Conservation (phyloP, 2,888 invertebrate genomes). For the Apamea crenata region DNA sequence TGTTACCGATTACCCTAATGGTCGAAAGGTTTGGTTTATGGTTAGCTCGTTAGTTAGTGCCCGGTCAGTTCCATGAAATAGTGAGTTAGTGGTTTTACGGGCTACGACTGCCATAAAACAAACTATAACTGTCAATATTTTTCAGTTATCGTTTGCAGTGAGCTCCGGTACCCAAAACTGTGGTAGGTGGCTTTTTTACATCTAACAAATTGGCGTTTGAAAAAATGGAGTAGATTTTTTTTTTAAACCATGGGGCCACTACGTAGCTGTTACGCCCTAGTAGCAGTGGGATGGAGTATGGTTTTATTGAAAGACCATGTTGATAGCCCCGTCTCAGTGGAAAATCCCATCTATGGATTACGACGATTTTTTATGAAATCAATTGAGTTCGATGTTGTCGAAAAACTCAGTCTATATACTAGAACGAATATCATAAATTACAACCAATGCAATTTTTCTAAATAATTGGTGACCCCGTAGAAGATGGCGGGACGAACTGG, state of each 20-base stretch:
- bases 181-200: neutral
- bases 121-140: conserved; percentile 5
- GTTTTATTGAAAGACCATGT: neutral
- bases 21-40: conserved; percentile 19
- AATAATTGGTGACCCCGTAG: too few species aligned
- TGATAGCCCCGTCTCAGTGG: neutral
- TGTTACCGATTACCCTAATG: neutral
- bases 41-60: conserved; percentile 20
- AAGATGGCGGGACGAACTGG: too few species aligned
- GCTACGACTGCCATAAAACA: conserved; percentile 15
- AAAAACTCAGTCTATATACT: neutral
- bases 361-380: neutral
- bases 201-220: neutral
- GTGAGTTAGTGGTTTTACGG: conserved; percentile 34
- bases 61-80: neutral
- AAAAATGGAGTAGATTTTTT: neutral
- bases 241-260: neutral
- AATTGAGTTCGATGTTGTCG: too few species aligned
- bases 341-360: neutral
- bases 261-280: too few species aligned
- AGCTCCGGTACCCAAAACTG: neutral
- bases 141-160: neutral
- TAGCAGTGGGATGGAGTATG: neutral
- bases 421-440: neutral
- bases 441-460: neutral